Evolutionary conservation across 2,888 invertebrate genomes (phyloP), one percentile per base, ranked within the genome.

Genomic region (Acrobeloides nanus): DNA sequence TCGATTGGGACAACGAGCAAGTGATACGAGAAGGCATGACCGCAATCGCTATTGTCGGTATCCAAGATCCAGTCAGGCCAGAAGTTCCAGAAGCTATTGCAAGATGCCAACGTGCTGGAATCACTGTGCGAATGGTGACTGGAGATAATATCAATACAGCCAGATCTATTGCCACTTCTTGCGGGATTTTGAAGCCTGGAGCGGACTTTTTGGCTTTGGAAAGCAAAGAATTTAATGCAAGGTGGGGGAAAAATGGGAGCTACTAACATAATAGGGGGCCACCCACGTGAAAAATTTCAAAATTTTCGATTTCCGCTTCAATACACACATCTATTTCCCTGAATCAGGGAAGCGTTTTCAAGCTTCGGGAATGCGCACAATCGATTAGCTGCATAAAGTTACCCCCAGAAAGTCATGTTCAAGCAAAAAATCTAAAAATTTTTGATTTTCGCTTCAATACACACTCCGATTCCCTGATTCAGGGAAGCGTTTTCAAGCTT

Each of bases 71-170:
- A 5, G 79, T 80, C 38, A 61, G 79, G 61, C 74, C 74, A 15
- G 78, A 75, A 72, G 77, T 78, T 15, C 79, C 78, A 1, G 75
- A 73, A 31, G 77, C 79, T 18, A 79, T 79, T 42, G 66, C 61
- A 38, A 75, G 75, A 51, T 79, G 79, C 62, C 77, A 78, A 61
- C 53, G 62, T 15, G 75, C 79, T 2, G 79, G 79, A 24, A 78
- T 79, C 48, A 74, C 74, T 12, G 78, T 79, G 7, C 72, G 79
- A 43, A 79, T 79, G 79, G 79, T 79, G 17, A 80, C 78, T 3
- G 79, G 78, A 32, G 77, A 78, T 64, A 78, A 78, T 53, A 71
- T 78, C 15, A 77, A 77, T 62, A 79, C 78, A 2, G 78, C 78
- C 1, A 71, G 76, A 18, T 77, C 77, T 21, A 78, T 78, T 44